These are phyloP conservation scores for Tarsius wallacei DNA, from an alignment of 2,797 vertebrate species.

Conservation along the genomic window DNA sequence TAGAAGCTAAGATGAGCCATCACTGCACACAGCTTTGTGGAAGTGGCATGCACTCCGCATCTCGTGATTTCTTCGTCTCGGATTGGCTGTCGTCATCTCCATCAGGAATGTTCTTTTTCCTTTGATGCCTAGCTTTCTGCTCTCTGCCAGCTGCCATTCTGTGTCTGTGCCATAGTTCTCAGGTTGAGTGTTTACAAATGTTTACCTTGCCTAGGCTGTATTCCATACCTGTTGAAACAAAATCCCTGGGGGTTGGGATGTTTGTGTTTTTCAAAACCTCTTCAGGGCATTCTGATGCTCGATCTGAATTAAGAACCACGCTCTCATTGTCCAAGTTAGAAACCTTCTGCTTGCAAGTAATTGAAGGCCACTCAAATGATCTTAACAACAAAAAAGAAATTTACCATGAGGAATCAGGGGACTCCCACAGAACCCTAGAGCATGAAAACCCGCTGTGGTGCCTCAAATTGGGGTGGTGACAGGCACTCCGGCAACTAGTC, in stretches of 20 bases:
- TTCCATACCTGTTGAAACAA: background rate
- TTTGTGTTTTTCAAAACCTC: constrained; percentile 44
- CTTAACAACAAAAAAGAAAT: constrained; percentile 3
- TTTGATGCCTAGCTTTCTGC: background rate
- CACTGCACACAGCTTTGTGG: background rate
- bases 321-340: constrained; percentile 22
- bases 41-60: background rate
- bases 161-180: background rate
- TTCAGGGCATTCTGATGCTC: constrained; percentile 39
- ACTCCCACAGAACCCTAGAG: background rate
- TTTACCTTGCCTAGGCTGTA: background rate
- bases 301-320: background rate
- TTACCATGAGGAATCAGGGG: background rate
- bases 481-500: background rate
- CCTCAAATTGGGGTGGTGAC: background rate
- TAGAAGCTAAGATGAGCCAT: background rate
- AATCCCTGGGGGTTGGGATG: background rate
- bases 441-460: background rate
- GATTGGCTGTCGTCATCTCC: constrained; percentile 12
- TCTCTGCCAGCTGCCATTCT: background rate
- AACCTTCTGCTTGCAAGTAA: constrained; percentile 46
- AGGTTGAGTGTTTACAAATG: constrained; percentile 2
- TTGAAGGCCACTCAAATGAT: constrained; percentile 11
- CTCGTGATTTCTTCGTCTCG: background rate
- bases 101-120: background rate